Percentiles rank a stretch among this genome's conserved stretches.
phyloP scores from a whole-genome alignment of 2,888 invertebrate genomes.

The Buathra laborator region DNA sequence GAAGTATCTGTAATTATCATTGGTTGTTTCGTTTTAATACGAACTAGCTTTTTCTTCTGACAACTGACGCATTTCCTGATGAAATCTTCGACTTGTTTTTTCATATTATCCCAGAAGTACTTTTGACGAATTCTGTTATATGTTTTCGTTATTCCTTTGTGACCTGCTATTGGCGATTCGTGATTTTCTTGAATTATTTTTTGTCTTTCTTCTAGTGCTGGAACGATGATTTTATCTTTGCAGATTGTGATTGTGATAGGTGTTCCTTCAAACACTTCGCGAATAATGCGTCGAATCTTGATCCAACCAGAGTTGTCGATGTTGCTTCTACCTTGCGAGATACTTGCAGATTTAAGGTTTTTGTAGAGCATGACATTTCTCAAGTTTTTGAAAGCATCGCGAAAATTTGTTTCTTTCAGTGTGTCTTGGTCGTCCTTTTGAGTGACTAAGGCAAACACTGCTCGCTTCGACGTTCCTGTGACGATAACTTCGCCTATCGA shows the following conservation, averaged over 20 bases:
- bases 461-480: conserved; percentile 18
- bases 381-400: conserved; percentile 24
- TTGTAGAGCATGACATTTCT: conserved; percentile 10
- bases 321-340: conserved; percentile 50
- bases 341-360: conserved; percentile 18
- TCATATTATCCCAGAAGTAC: conserved; percentile 63
- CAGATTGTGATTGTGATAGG: conserved; percentile 42
- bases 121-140: conserved; percentile 55
- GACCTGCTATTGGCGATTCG: conserved; percentile 46
- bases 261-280: conserved; percentile 16
- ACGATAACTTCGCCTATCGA: conserved; percentile 33
- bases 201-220: conserved; percentile 17
- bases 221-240: conserved; percentile 41
- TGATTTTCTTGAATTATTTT: conserved; percentile 42
- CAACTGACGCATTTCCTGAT: conserved; percentile 64
- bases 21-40: conserved; percentile 34
- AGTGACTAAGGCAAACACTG: conserved; percentile 6
- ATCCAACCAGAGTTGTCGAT: conserved; percentile 22
- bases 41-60: conserved; percentile 67
- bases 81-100: conserved; percentile 64
- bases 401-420: conserved; percentile 10
- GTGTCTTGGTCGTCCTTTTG: conserved; percentile 11
- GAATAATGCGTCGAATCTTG: conserved; percentile 41
- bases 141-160: conserved; percentile 58
- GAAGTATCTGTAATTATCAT: conserved; percentile 56